Evolutionary conservation across 2,888 invertebrate species (phyloP), one percentile per base, ranked within the genome.

Genomic region (Drosophila putrida): DNA sequence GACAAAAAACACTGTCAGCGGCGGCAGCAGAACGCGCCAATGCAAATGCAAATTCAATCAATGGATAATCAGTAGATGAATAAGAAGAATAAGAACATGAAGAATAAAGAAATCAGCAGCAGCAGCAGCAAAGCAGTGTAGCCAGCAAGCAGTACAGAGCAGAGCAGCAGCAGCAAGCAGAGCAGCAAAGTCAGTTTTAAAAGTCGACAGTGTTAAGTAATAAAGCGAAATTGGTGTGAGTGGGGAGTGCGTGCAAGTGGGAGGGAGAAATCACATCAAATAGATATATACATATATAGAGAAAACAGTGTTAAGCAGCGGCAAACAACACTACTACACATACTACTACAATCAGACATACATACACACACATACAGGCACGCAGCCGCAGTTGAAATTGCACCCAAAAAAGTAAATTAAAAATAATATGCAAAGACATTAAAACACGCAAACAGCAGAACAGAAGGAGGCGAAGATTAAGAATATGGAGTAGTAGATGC

Each of bases 31-130:
- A 90, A 74, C 89, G 89, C 71, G 91, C 90, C 75, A 90, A 91
- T 81, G 91, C 90, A 73, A 90, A 66, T 79, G 88, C 89, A 81
- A 91, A 90, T 82, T 71, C 91, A 91, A 91, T 91, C 90, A 91
- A 71, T 86, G 84, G 91, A 90, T 91, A 91, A 91, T 90, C 82
- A 85, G 62, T 70, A 62, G 43, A 62, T 61, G 61, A 59, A 6
- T 9, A 63, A 28, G 47, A 51, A 38, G 25, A 41, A 13, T 20
- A 36, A 13, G 35, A 33, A 43, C 25, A 15, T 27, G 27, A 13
- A 20, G 25, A 46, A 38, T 13, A 38, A n/a, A 41, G 35, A n/a
- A 31, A 31, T 31, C 43, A 43, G 46, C 4, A 28, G 31, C 36
- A 38, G 38, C n/a, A 39, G 38, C 33, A 36, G 44, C 43, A 36